Percentiles rank a stretch among this genome's conserved stretches.
phyloP scores from a whole-genome alignment of 2,888 invertebrate species.

The Ptycholaimellus sp. region DNA sequence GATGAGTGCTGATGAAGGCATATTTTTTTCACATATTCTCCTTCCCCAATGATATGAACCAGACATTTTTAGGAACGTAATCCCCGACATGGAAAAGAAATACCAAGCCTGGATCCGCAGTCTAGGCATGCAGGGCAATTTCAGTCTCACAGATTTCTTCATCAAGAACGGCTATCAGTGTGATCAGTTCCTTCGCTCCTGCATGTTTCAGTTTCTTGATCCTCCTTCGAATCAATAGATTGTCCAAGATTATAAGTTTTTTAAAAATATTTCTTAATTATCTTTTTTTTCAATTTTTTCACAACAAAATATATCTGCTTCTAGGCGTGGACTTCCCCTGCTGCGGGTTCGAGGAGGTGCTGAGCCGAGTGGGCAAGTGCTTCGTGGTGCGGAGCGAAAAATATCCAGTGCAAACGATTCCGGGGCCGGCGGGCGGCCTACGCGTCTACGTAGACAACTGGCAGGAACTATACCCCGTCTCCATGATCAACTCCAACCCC shows the following conservation, averaged over 20 bases:
- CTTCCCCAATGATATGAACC: too few relatives aligned
- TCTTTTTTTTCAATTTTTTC: too few relatives aligned
- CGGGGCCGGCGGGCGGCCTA: conserved; percentile 1
- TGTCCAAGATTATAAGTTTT: too few relatives aligned
- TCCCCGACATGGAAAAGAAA: too few relatives aligned
- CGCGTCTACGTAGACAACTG: conserved; percentile 1
- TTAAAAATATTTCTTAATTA: too few relatives aligned
- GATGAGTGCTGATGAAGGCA: too few relatives aligned
- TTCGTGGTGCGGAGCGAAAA: not conserved
- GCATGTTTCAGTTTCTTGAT: conserved; percentile 1
- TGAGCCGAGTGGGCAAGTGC: conserved; percentile 1
- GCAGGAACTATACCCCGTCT: not conserved
- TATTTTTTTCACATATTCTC: too few relatives aligned
- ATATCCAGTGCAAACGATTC: not conserved
- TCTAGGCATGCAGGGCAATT: not conserved
- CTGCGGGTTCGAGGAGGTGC: not conserved
- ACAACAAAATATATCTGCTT: too few relatives aligned
- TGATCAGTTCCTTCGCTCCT: not conserved
- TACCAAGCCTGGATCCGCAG: too few relatives aligned
- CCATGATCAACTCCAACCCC: conserved; percentile 3
- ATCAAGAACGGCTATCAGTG: conserved; percentile 1
- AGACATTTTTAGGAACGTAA: too few relatives aligned
- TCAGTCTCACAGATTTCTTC: conserved; percentile 1
- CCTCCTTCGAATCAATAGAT: too few relatives aligned
- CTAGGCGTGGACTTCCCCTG: not conserved